Evolutionary conservation across 2,113 vertebrate genomes (phyloP), one percentile per base, ranked within the genome.

Genomic region (Barbus barbus): DNA sequence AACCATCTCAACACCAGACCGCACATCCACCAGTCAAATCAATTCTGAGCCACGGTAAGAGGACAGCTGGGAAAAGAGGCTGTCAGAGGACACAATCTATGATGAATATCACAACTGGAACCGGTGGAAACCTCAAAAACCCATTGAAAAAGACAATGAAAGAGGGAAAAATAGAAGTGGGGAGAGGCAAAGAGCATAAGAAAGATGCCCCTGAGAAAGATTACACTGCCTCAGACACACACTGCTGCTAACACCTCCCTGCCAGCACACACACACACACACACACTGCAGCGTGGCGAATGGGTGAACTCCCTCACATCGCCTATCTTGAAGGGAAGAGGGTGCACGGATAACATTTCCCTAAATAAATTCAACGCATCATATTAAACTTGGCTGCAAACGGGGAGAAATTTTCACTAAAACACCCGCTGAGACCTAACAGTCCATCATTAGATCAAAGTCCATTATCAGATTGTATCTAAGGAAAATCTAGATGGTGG

Each of bases 21-120:
- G 79, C 13, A 63, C 87, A 88, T 77, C 77, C 31, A 84, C 77
- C 72, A 58, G 69, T 33, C 61, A 78, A 51, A 82, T 75, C 87
- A 84, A 86, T 73, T 78, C 74, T 85, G 44, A 77, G 26, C 84
- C 51, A 83, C n/a, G 18, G 85, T 58, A 89, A 88, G 80, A 84
- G 85, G 72, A 84, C 88, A 83, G 88, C 82, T 78, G 88, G 83
- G 84, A 87, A 85, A 89, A 63, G 80, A 44, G 74, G 20, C 77
- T 63, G 76, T 86, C 48, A 71, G n/a, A 58, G 36, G 46, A 60
- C 58, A 77, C 82, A 67, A 51, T 90, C 61, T 87, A 73, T 84
- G 81, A 60, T 61, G 83, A 86, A 84, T 72, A 2, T 28, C 20
- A 51, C 67, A 72, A 78, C 58, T 4, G 31, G 74, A 46, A 84